phyloP scores from a whole-genome alignment of 2,888 invertebrate species.

The Pandemis heparana region DNA sequence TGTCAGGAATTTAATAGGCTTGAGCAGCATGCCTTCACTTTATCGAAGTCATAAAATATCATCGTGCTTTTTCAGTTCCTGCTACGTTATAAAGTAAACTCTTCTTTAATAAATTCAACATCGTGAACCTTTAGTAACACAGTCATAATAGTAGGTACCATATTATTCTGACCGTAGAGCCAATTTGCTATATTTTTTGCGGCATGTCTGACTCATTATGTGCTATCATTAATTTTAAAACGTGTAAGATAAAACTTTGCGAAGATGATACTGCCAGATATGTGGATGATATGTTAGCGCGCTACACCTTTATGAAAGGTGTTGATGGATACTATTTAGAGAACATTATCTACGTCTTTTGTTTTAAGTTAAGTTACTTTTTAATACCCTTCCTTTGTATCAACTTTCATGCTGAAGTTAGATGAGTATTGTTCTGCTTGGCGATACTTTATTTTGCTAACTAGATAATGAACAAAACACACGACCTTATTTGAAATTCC shows the following conservation, averaged over 20 bases:
- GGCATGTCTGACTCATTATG: constrained; percentile 35
- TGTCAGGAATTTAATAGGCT: background rate
- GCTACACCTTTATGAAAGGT: constrained; percentile 27
- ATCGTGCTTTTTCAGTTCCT: background rate
- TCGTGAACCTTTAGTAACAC: constrained; percentile 27
- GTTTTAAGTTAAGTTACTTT: background rate
- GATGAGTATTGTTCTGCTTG: too few relatives aligned
- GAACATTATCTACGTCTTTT: constrained; percentile 5
- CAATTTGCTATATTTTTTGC: constrained; percentile 41
- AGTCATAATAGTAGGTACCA: constrained; percentile 20
- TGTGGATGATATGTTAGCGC: constrained; percentile 30
- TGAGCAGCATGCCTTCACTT: background rate
- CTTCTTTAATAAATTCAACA: background rate
- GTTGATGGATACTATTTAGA: constrained; percentile 28
- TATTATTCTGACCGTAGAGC: constrained; percentile 24
- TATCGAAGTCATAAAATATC: background rate
- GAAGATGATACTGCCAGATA: constrained; percentile 23
- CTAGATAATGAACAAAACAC: too few relatives aligned
- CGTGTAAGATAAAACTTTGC: constrained; percentile 39
- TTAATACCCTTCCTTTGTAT: too few relatives aligned
- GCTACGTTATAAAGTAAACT: background rate
- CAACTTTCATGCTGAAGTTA: too few relatives aligned
- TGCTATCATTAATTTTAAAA: constrained; percentile 40
- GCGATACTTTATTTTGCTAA: too few relatives aligned
- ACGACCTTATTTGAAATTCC: too few relatives aligned